Base-by-base conservation (phyloP, 1,140 invertebrate species). In the Calliopsis andreniformis region DNA sequence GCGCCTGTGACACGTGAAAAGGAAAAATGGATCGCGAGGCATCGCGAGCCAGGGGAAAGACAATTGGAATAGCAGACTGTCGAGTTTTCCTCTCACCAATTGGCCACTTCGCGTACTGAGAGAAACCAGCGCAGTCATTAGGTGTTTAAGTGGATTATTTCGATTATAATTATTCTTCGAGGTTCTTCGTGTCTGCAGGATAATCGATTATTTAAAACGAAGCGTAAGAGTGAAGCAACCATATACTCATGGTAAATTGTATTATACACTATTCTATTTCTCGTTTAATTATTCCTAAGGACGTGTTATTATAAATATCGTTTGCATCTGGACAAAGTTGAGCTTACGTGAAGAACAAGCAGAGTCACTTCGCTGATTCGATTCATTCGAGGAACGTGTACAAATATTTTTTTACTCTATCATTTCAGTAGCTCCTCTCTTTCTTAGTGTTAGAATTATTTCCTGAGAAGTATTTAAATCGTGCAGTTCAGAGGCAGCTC, bases 101-200 rank as follows among this genome's bases (percentile, higher is more conserved):
- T 70, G 39, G 43, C 14, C n/a, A 64, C 2, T 80, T 82, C 72
- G 53, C 73, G 79, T 64, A 43, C 79, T 67, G 80, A 80, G 80
- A 82, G 79, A 81, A 81, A 81, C 64, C 43, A 30, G 56, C 43
- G 63, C 47, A 55, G 61, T 73, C 49, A 45, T 73, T 73, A 66
- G 49, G 12, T 25, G 16, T 45, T 73, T 66, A 66, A 73, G 47
- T 43, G 43, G 18, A 53, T n/a, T n/a, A 20, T n/a, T 39, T 23
- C 5, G 35, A 39, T n/a, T n/a, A 16, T 30, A 3, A 1, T 23
- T 30, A 49, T 32, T 12, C n/a, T 16, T 49, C n/a, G n/a, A n/a
- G 18, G 6, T 6, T 16, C 28, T 18, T 5, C 6, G 8, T 47
- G 23, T 39, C 14, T 5, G 56, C 30, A 49, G 42, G n/a, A 71